Evolutionary conservation across 1,140 invertebrate genomes (phyloP), one percentile per base, ranked within the genome.

Genomic region (Aphis craccivora): DNA sequence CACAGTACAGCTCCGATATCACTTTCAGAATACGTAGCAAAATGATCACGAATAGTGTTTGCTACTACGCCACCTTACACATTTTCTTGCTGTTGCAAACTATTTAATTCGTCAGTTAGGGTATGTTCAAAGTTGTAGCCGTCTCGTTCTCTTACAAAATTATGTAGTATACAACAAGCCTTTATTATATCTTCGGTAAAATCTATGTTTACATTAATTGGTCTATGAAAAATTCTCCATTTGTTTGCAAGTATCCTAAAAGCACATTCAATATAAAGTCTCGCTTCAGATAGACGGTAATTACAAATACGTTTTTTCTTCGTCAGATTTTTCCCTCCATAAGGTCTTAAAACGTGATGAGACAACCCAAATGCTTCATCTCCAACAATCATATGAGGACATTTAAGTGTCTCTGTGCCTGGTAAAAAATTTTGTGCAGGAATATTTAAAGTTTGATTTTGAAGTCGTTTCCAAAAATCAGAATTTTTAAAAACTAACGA

Each of bases 341-440:
- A 94, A 40, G 95, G 95, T 84, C 94, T 94, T 94, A 95, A 94
- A 94, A 95, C 94, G 67, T 94, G 94, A 86, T 94, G 83, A 87
- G 94, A 94, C 43, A 96, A 91, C 9, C 94, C 94, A 94, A 96
- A 96, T 25, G 95, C 95, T 92, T 95, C 95, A 94, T 96, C 95
- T 37, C 95, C 95, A 20, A 94, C 37, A 81, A 93, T 35, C 2
- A 89, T 14, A 53, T 93, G 93, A 89, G 94, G 87, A 9, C 30
- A 37, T 30, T 76, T 6, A 35, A n/a, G 5, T 55, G 53, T 55
- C 14, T 35, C n/a, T 20, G 67, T 76, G 30, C n/a, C 11, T 18
- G 4, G 18, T 76, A n/a, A n/a, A 76, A n/a, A 18, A 18, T n/a
- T 76, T n/a, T n/a, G 5, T 76, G 11, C 4, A 35, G 67, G 67